Evolutionary conservation across 2,113 vertebrate species (phyloP), one percentile per base, ranked within the genome.

Genomic region (Scomber scombrus): DNA sequence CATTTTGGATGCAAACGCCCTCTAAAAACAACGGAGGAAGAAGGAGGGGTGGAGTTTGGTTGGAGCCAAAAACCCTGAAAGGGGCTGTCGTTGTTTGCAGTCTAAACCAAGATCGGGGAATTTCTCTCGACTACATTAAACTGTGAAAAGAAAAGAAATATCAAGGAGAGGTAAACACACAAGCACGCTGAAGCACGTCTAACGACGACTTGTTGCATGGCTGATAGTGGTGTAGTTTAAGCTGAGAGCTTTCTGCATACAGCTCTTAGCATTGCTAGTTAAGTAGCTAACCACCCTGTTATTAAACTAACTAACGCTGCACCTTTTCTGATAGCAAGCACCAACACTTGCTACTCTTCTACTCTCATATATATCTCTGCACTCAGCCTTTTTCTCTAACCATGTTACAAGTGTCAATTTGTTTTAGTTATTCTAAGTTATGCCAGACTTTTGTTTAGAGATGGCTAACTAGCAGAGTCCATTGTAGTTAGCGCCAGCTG

Each of bases 21-120:
- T 31, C n/a, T 11, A 66, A 50, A 31, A 31, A 11, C 26, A n/a
- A 34, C 5, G 47, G 52, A 69, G 63, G 45, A 78, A 15, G 49
- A 16, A 52, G 66, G 74, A 84, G 92, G 91, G 95, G 93, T 87
- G 93, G 93, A 85, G 87, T 68, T 82, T 87, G 58, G 69, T 80
- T 82, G 73, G 82, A 92, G 89, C 80, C 84, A 89, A 91, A 92
- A 90, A 57, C 14, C 47, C 76, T 71, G 40, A 75, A 74, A 88
- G 68, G 34, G 54, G 51, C 23, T 45, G 49, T 70, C 83, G 87
- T 82, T 80, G 76, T 81, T 72, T 78, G 71, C 50, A 75, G 51
- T 55, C 29, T 46, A 69, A 85, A 68, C 14, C 13, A 72, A 56
- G 21, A 61, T 50, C 49, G 60, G 18, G 83, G 34, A 40, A 9